Conservation (phyloP, 2,888 invertebrate genomes). For the Nephrotoma appendiculata region DNA sequence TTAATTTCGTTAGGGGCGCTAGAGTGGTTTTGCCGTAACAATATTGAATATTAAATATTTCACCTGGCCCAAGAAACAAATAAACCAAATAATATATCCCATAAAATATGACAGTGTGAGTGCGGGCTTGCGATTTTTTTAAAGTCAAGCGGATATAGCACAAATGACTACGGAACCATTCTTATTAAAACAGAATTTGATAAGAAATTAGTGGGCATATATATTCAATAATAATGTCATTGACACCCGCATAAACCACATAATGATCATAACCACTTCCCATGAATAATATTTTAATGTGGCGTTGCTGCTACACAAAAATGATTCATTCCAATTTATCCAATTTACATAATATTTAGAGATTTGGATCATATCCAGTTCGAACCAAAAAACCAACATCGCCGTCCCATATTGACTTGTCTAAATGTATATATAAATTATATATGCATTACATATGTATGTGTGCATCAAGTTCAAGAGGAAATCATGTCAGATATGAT, state of each 20-base stretch:
- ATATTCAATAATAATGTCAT: neutral
- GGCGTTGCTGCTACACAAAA: neutral
- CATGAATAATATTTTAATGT: neutral
- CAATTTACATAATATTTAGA: neutral
- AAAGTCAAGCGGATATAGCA: no score
- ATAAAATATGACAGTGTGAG: no score
- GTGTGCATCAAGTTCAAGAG: neutral
- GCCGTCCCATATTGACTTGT: neutral
- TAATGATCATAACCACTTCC: neutral
- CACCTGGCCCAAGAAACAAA: no score
- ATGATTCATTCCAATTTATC: neutral
- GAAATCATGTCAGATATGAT: neutral
- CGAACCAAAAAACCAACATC: neutral
- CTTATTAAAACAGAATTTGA: no score
- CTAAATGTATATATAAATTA: neutral
- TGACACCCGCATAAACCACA: neutral
- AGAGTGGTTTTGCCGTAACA: no score
- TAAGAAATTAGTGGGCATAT: no score
- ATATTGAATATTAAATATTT: no score
- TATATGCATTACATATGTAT: neutral
- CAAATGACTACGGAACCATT: no score
- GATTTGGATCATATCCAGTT: neutral
- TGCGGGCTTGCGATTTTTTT: no score
- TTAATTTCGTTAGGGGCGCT: no score
- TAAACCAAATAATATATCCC: no score